Evolutionary conservation across 2,113 vertebrate species (phyloP), one percentile per base, ranked within the genome.

Genomic region (Psilopsiagon aurifrons): DNA sequence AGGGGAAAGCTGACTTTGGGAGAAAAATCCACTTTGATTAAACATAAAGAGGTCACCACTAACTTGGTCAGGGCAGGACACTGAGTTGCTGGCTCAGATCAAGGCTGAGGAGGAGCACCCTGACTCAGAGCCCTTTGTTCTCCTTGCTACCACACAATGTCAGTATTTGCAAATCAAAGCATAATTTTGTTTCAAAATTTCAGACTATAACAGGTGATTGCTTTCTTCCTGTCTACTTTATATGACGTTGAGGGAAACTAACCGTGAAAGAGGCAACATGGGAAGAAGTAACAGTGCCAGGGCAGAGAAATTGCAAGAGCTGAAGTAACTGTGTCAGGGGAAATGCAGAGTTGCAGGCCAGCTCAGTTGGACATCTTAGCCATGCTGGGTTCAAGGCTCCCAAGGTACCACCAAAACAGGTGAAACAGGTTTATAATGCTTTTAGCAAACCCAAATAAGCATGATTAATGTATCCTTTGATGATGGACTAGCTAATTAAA

Each of bases 401-500:
- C 2, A 3, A 91, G 86, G 39, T 55, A 7, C 39, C 60, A 68
- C 83, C 75, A 52, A 19, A 79, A 82, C 91, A 81, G 79, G 94
- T 13, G 54, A n/a, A 83, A 51, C 94, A 75, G 74, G 87, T 71
- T 95, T 55, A 43, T 85, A 9, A 2, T 0, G 33, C 63, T 83
- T 63, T 46, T 78, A 68, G 91, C 84, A 95, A 82, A 20, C 27
- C 23, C 37, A 76, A 63, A n/a, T 18, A 63, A 94, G 55, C 5
- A 2, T 75, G 75, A 86, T 74, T 88, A 86, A 83, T 15, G 54
- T 11, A 35, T 19, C 39, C 89, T 93, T 88, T 71, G 92, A 90
- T 90, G 77, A 89, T 23, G 16, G 88, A 46, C 66, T 66, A 90
- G 44, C 76, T 95, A 93, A 95, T 94, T 90, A 96, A 84, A 92